A percentile compares a stretch with the other conserved stretches of the same genome.
phyloP scores from a whole-genome alignment of 2,797 vertebrate species.

The Sus cebifrons region DNA sequence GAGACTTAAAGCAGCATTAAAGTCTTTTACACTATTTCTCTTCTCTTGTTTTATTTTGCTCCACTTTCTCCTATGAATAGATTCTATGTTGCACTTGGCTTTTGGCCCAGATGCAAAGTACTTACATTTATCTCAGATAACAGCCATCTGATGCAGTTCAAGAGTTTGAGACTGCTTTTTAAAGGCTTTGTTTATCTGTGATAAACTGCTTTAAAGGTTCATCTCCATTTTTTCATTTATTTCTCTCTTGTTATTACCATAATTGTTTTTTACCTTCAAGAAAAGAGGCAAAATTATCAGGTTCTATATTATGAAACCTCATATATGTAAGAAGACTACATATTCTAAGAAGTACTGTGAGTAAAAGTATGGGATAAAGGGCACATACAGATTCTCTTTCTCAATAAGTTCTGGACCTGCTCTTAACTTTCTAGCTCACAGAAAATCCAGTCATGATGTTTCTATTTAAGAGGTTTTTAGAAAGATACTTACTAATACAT shows the following conservation, averaged over 20 bases:
- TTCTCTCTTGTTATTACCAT: constrained; percentile 56
- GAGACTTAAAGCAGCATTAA: background rate
- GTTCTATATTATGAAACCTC: constrained; percentile 33
- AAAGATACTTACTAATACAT: constrained; percentile 36
- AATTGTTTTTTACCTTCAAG: constrained; percentile 59
- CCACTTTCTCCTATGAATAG: constrained; percentile 43
- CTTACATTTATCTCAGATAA: constrained; percentile 67
- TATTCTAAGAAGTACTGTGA: constrained; percentile 23
- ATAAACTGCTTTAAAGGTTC: constrained; percentile 68
- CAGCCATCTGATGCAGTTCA: constrained; percentile 66
- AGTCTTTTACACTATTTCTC: constrained; percentile 35
- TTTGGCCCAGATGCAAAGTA: constrained; percentile 49
- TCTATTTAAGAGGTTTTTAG: constrained; percentile 19
- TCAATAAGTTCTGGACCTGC: constrained; percentile 19
- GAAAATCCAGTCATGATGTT: constrained; percentile 30
- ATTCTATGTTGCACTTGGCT: constrained; percentile 61
- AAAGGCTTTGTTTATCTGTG: constrained; percentile 55
- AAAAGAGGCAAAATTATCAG: constrained; percentile 57
- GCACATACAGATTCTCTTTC: constrained; percentile 1
- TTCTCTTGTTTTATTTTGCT: constrained; percentile 34
- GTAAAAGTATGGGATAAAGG: constrained; percentile 5
- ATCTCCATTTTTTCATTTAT: constrained; percentile 47
- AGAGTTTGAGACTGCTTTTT: constrained; percentile 69
- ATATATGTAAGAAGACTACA: background rate
- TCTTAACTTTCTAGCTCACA: constrained; percentile 30